A percentile compares a stretch with the other conserved stretches of the same genome.
phyloP scores from a whole-genome alignment of 2,797 vertebrate species.

The Channa striata region DNA sequence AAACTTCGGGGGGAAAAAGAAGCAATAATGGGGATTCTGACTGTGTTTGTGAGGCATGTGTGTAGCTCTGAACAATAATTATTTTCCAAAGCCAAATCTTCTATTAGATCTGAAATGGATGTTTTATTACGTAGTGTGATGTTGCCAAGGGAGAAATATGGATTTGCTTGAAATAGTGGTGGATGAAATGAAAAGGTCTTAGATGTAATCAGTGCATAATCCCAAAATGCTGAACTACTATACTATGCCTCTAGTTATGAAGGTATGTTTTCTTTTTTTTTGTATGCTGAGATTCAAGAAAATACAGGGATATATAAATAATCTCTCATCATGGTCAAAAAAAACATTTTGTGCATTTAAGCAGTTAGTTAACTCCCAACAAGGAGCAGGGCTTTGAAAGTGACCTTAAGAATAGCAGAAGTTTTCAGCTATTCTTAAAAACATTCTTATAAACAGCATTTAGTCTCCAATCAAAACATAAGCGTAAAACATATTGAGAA shows the following conservation, averaged over 20 bases:
- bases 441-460: too few relatives aligned
- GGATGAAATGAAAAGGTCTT: slow-evolving; percentile 8
- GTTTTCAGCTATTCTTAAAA: too few relatives aligned
- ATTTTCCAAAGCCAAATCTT: neutral
- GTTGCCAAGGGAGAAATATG: neutral
- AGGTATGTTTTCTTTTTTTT: too few relatives aligned
- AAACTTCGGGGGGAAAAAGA: neutral
- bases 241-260: too few relatives aligned
- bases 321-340: too few relatives aligned
- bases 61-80: neutral
- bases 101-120: neutral
- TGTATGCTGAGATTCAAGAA: too few relatives aligned
- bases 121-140: neutral
- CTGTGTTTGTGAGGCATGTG: neutral
- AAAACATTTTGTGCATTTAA: too few relatives aligned
- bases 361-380: too few relatives aligned
- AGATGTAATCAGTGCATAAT: neutral
- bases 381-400: too few relatives aligned
- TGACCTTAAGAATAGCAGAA: too few relatives aligned
- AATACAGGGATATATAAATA: neutral
- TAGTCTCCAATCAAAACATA: too few relatives aligned
- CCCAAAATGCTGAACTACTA: neutral
- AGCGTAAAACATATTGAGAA: too few relatives aligned
- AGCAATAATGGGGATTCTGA: neutral
- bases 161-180: neutral